phyloP scores from a whole-genome alignment of 2,113 vertebrate species.

The Pipra filicauda region DNA sequence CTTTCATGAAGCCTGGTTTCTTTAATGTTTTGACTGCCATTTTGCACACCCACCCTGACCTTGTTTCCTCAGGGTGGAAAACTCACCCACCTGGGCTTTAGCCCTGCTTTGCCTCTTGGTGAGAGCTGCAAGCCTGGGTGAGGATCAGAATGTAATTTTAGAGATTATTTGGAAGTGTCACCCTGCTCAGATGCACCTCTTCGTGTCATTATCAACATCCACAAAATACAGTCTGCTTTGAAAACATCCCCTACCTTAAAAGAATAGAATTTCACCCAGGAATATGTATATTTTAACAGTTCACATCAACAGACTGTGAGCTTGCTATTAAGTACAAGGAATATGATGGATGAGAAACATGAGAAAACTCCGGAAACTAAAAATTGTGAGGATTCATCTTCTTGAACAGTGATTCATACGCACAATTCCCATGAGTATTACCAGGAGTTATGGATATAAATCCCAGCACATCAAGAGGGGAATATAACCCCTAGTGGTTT shows the following conservation, averaged over 20 bases:
- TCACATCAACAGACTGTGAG: not conserved
- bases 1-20: not conserved
- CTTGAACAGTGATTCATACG: not conserved
- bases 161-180: not conserved
- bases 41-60: not conserved
- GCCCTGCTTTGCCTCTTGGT: not conserved
- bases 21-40: not conserved
- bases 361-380: not conserved
- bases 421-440: slow-evolving; percentile 32
- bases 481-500: not conserved
- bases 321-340: not conserved
- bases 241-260: not conserved
- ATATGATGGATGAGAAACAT: rapidly evolving
- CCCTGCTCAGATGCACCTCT: not conserved
- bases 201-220: not conserved
- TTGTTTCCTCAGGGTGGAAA: not conserved
- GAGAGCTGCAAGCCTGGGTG: not conserved
- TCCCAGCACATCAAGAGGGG: slow-evolving; percentile 24
- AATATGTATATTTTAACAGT: not conserved
- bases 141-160: not conserved
- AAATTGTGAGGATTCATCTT: not conserved
- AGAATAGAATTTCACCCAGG: not conserved
- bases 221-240: not conserved
- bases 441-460: slow-evolving; percentile 20
- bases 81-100: not conserved